A percentile compares a stretch with the other conserved stretches of the same genome.
phyloP scores from a whole-genome alignment of 2,113 vertebrate species.

The Labeo catla region DNA sequence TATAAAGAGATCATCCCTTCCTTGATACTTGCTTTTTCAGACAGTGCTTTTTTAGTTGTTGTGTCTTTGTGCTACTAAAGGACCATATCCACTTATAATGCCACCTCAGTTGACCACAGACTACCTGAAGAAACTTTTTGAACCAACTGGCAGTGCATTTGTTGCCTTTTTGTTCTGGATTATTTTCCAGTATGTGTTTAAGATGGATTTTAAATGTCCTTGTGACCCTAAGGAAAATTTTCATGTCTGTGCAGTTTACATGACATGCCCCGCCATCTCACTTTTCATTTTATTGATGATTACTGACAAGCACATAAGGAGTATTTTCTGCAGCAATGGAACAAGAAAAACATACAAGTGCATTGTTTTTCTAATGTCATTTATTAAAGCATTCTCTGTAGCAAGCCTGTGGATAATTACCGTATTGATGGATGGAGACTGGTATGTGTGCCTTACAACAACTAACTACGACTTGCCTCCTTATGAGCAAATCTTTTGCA shows the following conservation, averaged over 20 bases:
- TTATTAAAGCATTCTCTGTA: background rate
- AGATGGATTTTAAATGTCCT: background rate
- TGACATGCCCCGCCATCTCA: background rate
- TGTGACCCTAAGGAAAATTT: background rate
- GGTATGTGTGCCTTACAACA: background rate
- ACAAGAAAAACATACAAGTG: background rate
- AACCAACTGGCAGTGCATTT: background rate
- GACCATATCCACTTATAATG: background rate
- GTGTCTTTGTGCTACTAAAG: background rate
- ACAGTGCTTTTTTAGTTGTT: background rate
- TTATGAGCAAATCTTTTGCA: constrained; percentile 3
- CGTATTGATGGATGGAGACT: background rate
- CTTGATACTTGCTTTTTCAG: background rate
- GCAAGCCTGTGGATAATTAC: background rate
- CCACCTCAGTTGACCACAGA: background rate
- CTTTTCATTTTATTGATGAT: background rate
- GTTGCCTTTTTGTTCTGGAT: background rate
- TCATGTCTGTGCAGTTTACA: background rate
- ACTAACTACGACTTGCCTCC: background rate
- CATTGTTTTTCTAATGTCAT: background rate
- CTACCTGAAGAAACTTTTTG: background rate
- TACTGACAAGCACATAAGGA: background rate
- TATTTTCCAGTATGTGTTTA: background rate
- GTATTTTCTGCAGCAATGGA: background rate
- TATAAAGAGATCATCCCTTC: background rate